Conservation (phyloP, 1,140 invertebrate species). For the Atta cephalotes region DNA sequence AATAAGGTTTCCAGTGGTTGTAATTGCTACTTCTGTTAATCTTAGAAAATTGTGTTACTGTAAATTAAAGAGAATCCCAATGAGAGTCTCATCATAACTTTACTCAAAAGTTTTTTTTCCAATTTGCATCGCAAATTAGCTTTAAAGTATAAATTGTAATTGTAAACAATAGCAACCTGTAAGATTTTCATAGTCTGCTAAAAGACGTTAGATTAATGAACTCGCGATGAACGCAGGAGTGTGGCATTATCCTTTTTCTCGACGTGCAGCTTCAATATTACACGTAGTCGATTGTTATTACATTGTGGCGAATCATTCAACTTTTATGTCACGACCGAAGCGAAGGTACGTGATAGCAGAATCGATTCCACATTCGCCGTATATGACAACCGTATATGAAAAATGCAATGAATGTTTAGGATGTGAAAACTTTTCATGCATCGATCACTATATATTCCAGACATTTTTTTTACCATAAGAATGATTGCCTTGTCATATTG, state of each 20-base stretch:
- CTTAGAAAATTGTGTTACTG: not conserved
- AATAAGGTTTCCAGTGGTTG: not conserved
- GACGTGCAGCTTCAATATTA: not conserved
- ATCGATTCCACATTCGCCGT: slow-evolving; percentile 39
- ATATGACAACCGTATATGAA: not conserved
- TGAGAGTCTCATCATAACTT: not conserved
- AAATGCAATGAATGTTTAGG: not conserved
- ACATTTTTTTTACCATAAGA: not conserved
- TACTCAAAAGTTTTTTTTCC: not conserved
- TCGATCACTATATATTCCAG: not conserved
- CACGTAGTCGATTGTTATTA: not conserved
- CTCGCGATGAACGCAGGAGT: not conserved
- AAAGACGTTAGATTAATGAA: not conserved
- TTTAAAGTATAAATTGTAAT: not conserved
- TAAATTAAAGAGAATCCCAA: not conserved
- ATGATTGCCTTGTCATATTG: not conserved
- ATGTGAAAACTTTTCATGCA: slow-evolving; percentile 13
- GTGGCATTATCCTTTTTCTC: not conserved
- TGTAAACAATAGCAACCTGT: not conserved
- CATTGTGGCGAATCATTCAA: not conserved
- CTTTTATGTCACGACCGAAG: slow-evolving; percentile 39
- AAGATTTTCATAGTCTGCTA: not conserved
- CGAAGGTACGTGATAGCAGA: slow-evolving; percentile 5
- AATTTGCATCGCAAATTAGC: slow-evolving; percentile 19
- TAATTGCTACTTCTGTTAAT: not conserved